These are phyloP conservation scores for Clarias fuscus DNA, from an alignment of 2,797 vertebrate species.

Conservation along the genomic window DNA sequence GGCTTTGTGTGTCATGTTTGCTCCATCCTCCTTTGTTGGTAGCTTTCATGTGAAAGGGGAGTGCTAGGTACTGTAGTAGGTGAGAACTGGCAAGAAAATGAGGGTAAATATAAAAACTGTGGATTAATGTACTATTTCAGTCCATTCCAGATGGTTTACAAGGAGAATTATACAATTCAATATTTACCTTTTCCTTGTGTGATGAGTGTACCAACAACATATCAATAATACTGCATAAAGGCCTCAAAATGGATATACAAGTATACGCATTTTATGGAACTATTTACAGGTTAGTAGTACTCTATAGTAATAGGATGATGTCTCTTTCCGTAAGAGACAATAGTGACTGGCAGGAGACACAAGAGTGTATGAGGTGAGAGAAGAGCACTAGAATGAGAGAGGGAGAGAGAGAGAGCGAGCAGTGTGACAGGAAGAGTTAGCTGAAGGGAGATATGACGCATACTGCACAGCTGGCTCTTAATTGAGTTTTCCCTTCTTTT, in stretches of 20 bases:
- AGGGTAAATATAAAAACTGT: background rate
- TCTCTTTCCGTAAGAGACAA: conserved; percentile 65
- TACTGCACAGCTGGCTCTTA: conserved; percentile 80
- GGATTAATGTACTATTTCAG: background rate
- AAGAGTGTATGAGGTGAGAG: conserved; percentile 63
- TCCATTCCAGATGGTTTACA: background rate
- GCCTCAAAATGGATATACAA: background rate
- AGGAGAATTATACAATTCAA: background rate
- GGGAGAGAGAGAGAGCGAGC: background rate
- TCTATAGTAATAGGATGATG: conserved; percentile 54
- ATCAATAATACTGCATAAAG: background rate
- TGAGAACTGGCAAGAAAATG: background rate
- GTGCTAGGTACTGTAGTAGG: background rate
- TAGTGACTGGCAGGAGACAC: conserved; percentile 67
- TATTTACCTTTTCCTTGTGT: background rate
- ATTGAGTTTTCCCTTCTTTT: conserved; percentile 69
- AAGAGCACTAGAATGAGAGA: conserved; percentile 40
- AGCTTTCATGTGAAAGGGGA: background rate
- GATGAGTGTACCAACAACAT: background rate
- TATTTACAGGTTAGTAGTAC: background rate
- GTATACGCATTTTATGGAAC: background rate
- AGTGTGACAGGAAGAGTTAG: conserved; percentile 47
- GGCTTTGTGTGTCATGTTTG: background rate
- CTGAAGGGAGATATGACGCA: conserved; percentile 71
- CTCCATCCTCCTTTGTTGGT: background rate